Base-by-base conservation (phyloP, 2,797 vertebrate genomes). In the Cygnus olor region DNA sequence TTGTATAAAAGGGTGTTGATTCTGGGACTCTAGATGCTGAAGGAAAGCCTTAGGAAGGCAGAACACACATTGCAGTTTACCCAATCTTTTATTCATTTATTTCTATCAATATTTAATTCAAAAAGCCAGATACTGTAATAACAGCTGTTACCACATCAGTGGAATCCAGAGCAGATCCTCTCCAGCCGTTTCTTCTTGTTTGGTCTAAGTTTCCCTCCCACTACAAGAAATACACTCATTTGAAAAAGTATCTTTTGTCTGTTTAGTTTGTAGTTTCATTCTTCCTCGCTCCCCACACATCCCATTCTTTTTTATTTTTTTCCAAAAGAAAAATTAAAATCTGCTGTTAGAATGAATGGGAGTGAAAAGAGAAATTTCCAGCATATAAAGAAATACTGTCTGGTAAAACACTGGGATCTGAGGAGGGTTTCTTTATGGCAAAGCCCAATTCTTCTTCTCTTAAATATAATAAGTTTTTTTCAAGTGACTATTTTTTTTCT, bases 1-100 rank as follows among this genome's bases (percentile, higher is more conserved):
- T 87, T 95, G 79, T 72, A 93, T 76, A 85, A 96, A 92, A 94
- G 69, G 17, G 69, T 91, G 91, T 72, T 95, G 90, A 87, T 92
- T 89, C 81, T 96, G 45, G 34, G 89, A 79, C 54, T 93, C 34
- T n/a, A 91, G 74, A 90, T 88, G 66, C 73, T 80, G 82, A 24
- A 77, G 92, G 92, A 92, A 89, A 57, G 24, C 44, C 66, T 89
- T 66, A 70, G 19, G 57, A 90, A 95, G 25, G 71, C 69, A 93
- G 70, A 93, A 93, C 28, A 89, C 74, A 81, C 14, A 72, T 90
- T 89, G 63, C 81, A 56, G 54, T 85, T 95, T 95, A 81, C 45
- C 85, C 21, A 19, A 42, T 80, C n/a, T 74, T 94, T 93, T 93
- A 78, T 90, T 88, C 24, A 80, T 82, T 88, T 89, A 85, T 85